Evolutionary conservation across 1,140 invertebrate genomes (phyloP).

Genomic region (Teleopsis dalmanni): DNA sequence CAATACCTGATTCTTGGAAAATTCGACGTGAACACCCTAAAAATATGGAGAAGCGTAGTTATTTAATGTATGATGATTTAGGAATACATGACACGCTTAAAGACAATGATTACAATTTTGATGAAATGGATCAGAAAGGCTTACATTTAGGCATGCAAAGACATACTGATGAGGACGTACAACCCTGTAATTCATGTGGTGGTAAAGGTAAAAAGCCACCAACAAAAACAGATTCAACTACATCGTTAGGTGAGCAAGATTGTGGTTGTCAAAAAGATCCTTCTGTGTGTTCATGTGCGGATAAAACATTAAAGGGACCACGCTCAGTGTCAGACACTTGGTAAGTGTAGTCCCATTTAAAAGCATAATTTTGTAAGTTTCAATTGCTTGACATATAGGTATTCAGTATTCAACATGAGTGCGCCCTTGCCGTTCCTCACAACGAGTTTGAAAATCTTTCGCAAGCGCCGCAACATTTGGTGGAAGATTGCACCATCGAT

Average conservation of each 20-base stretch:
- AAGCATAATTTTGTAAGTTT: slow-evolving; percentile 1
- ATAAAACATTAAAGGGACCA: neutral
- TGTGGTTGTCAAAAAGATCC: neutral
- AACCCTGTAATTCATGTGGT: slow-evolving; percentile 3
- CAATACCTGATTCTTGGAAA: neutral
- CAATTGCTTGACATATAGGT: slow-evolving; percentile 7
- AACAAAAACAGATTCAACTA: neutral
- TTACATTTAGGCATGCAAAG: neutral
- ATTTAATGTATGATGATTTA: neutral
- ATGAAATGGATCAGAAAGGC: neutral
- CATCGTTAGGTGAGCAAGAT: neutral
- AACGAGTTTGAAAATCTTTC: slow-evolving; percentile 6
- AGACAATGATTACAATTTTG: slow-evolving; percentile 1
- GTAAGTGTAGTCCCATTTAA: neutral
- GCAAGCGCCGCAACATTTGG: slow-evolving; percentile 7
- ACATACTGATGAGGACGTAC: slow-evolving; percentile 1
- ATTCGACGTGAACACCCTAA: neutral
- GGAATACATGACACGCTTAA: neutral
- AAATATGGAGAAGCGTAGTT: slow-evolving; percentile 7
- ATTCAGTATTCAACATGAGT: slow-evolving; percentile 16
- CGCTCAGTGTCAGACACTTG: slow-evolving; percentile 7
- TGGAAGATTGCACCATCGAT: slow-evolving; percentile 14
- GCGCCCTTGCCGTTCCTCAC: slow-evolving; percentile 15
- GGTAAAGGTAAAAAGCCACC: slow-evolving; percentile 4
- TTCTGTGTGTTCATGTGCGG: neutral